These are phyloP conservation scores for Diarsia mendica DNA, from an alignment of 2,888 invertebrate species.

Conservation along the genomic window DNA sequence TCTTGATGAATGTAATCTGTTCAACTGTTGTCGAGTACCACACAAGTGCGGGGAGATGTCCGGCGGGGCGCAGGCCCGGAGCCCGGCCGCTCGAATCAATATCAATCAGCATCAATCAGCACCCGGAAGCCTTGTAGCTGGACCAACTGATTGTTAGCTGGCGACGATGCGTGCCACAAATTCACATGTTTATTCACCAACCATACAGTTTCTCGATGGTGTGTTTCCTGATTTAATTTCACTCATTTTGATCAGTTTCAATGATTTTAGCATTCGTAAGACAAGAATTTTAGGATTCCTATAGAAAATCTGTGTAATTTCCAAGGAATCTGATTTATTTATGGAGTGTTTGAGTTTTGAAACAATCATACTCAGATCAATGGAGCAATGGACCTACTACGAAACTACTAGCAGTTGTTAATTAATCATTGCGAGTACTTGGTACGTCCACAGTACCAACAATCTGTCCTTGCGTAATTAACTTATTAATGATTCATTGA, in stretches of 20 bases:
- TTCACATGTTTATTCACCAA: slow-evolving; percentile 54
- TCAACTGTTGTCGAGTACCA: slow-evolving; percentile 58
- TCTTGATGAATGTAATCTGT: slow-evolving; percentile 49
- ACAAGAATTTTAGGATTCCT: background rate
- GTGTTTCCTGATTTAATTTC: too few relatives aligned
- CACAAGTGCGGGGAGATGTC: slow-evolving; percentile 73
- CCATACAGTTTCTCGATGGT: slow-evolving; percentile 28
- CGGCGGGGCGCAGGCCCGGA: slow-evolving; percentile 62
- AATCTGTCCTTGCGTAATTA: background rate
- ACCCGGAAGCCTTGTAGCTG: slow-evolving; percentile 86
- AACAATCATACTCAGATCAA: too few relatives aligned
- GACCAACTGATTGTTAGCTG: slow-evolving; percentile 77
- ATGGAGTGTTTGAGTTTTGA: too few relatives aligned
- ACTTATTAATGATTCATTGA: slow-evolving; percentile 4
- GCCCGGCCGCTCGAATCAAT: slow-evolving; percentile 77
- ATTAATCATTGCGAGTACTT: slow-evolving; percentile 1
- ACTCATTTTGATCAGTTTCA: too few relatives aligned
- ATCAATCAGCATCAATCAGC: slow-evolving; percentile 86
- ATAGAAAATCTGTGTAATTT: background rate
- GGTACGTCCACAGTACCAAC: background rate
- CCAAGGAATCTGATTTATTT: too few relatives aligned
- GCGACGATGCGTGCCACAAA: slow-evolving; percentile 61
- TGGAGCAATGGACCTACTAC: background rate
- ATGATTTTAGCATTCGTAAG: slow-evolving; percentile 10
- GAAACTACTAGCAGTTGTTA: background rate